Base-by-base conservation (phyloP, 1,140 invertebrate genomes). In the Ceratitis capitata region DNA sequence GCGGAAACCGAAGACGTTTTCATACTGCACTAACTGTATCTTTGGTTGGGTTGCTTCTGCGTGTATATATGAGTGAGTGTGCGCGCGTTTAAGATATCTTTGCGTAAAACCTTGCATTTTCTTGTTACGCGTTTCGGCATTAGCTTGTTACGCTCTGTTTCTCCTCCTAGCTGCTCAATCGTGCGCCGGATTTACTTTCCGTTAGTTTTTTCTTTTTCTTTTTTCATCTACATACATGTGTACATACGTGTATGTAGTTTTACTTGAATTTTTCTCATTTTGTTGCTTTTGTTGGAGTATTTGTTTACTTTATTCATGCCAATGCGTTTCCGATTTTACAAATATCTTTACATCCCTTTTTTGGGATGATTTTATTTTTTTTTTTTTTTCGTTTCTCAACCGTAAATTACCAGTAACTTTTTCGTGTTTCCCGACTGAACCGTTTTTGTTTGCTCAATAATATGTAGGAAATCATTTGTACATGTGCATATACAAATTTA, bases 61-160 rank as follows among this genome's bases (percentile, higher is more conserved):
- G 16, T 12, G 26, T 32, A 3, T n/a, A 19, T 23, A 42, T 42
- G 4, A 12, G 39, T n/a, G 32, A 6, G n/a, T 16, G 16, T 42
- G 5, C n/a, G 35, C n/a, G 64, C 9, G 64, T 74, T 6, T 74
- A 35, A 23, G 19, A 78, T 78, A 78, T 47, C 69, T 42, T 78
- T 78, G 69, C 35, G 69, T 35, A 78, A 78, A 78, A 45, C 69
- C 39, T 78, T 78, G 69, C 69, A 78, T 78, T 78, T 78, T 78
- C 69, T 78, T 78, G 69, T 47, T 45, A 78, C 69, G 69, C 69
- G 69, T 35, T 78, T 32, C 39, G 39, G 16, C 39, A 78, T 78
- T 78, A 45, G 69, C 69, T 23, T 26, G 69, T 78, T 78, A 78
- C 69, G 69, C 69, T 78, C 69, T 78, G 69, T 78, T 78, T 78